Evolutionary conservation across 2,113 vertebrate genomes (phyloP), one percentile per base, ranked within the genome.

Genomic region (Melanostigma gelatinosum): DNA sequence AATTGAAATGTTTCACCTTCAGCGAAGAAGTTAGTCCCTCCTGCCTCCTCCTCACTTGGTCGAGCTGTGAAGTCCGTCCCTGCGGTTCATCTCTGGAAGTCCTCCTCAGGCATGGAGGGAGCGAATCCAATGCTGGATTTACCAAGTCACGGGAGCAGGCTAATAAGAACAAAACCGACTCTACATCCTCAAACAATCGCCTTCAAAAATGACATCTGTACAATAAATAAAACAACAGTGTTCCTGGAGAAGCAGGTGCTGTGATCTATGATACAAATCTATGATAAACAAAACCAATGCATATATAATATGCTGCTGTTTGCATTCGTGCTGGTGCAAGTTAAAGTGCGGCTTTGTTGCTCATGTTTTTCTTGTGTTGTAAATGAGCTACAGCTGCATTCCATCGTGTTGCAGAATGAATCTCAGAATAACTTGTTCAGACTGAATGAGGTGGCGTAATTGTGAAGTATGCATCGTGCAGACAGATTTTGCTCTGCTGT

Each of bases 71-170:
- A 79, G 65, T 20, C 44, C 36, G 2, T 9, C 22, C 10, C 34
- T 73, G 74, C 48, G 80, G 72, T 52, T 72, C n/a, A 38, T 67
- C 48, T 50, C 71, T 4, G 42, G 44, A 38, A 78, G 15, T 72
- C 66, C 40, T 24, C 63, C 73, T 81, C 68, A 12, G 40, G 24
- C 55, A 1, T 8, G 22, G 13, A n/a, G 6, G 10, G n/a, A 44
- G 48, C 54, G 27, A 18, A 68, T 32, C 50, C 4, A 0, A 27
- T 11, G n/a, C 66, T 8, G 38, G 0, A 10, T 62, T 50, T 29
- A 24, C 40, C 11, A 15, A 29, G 58, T 42, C 0, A 64, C 27
- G 20, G 9, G 0, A 58, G 44, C 15, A 22, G 48, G 4, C 36
- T 44, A 22, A 32, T 54, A 13, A 40, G 62, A 64, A 15, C 7